Evolutionary conservation across 2,113 vertebrate species (phyloP), one percentile per base, ranked within the genome.

Genomic region (Xenopus borealis): DNA sequence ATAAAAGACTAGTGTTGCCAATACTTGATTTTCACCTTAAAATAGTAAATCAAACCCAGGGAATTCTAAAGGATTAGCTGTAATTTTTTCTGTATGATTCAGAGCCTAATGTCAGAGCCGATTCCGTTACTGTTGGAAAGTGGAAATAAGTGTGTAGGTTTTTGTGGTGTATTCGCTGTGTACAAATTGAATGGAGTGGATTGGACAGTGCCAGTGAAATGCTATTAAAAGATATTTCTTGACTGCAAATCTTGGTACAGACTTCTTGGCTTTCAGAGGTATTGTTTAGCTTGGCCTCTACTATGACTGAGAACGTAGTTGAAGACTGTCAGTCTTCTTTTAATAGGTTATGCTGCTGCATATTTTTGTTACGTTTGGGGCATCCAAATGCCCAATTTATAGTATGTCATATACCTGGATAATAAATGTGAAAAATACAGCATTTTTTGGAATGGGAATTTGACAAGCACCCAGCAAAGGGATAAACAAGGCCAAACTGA

Each of bases 191-290:
- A 68, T 69, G 59, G 14, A 55, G 30, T 62, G 58, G 27, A 63
- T 50, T 59, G 66, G 73, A 62, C 46, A 44, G 66, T 69, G 68
- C 73, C 73, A 75, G 68, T 61, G 40, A 75, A 75, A 52, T 68
- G 58, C 73, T 75, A 75, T 75, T 75, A 75, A 75, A 75, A 75
- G 59, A 63, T 55, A 52, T 69, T 75, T 69, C 66, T 62, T 75
- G 73, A 75, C 66, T 69, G 73, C 73, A 75, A 62, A 44, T 69
- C 58, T 53, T 69, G 73, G 73, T 69, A 61, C 73, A 75, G 73
- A 69, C 73, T 69, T 69, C 19, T 75, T 75, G 73, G 73, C 66
- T 69, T 69, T 14, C 14, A 66, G 62, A 69, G 12, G 45, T 75
- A 69, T 69, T 75, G 73, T 69, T 75, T 75, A 62, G 73, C 69